A percentile compares a stretch with the other conserved stretches of the same genome.
Conservation (phyloP, 2,113 vertebrate species). For the Mellivora capensis region DNA sequence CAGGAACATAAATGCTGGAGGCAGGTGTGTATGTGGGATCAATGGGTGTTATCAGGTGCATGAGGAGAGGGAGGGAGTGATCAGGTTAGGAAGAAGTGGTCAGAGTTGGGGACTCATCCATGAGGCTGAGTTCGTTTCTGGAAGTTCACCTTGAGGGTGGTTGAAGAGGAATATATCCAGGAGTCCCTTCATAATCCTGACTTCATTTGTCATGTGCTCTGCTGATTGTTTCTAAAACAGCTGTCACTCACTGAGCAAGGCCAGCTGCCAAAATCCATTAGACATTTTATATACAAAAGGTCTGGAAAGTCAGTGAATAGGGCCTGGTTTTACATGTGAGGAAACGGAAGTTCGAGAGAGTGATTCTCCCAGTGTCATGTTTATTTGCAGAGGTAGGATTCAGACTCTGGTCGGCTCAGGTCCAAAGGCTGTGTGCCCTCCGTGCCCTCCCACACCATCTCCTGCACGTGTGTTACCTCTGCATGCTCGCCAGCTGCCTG, state of each 20-base stretch:
- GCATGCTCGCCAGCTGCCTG: not conserved
- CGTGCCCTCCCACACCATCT: accelerated
- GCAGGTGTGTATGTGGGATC: too few relatives aligned
- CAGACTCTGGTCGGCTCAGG: not conserved
- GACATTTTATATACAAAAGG: not conserved
- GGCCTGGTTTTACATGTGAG: not conserved
- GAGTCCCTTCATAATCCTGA: not conserved
- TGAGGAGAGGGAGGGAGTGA: not conserved
- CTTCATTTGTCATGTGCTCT: not conserved
- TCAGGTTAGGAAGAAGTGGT: not conserved
- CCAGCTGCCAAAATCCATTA: not conserved
- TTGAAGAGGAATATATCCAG: not conserved
- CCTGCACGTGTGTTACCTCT: accelerated
- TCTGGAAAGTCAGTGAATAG: not conserved
- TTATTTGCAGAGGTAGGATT: not conserved
- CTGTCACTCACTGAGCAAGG: not conserved
- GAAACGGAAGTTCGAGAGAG: not conserved
- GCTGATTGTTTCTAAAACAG: not conserved
- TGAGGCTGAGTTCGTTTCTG: not conserved
- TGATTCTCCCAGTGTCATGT: not conserved
- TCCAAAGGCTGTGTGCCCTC: not conserved
- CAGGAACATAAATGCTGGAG: not conserved
- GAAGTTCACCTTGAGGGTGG: not conserved
- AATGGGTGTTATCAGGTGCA: not conserved
- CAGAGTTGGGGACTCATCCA: too few relatives aligned